Conservation (phyloP, 2,797 vertebrate species). For the Taenioides sp. region DNA sequence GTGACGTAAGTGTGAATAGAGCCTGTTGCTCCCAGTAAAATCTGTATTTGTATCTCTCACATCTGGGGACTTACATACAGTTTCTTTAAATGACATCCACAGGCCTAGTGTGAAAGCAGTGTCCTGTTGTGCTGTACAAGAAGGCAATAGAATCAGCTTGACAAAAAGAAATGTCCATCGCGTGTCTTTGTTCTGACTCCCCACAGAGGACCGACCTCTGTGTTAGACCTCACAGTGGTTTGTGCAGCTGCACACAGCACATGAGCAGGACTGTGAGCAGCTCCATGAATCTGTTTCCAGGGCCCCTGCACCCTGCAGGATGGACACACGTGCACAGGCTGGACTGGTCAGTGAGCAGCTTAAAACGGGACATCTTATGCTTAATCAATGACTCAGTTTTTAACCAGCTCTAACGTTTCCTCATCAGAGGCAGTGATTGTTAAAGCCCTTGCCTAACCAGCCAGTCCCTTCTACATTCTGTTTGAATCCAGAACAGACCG, state of each 20-base stretch:
- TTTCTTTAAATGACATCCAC: too few relatives aligned
- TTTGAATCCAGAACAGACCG: too few relatives aligned
- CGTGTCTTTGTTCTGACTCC: neutral
- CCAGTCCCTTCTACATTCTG: too few relatives aligned
- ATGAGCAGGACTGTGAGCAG: neutral
- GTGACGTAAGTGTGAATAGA: too few relatives aligned
- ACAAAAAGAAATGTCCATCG: neutral
- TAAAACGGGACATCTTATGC: too few relatives aligned
- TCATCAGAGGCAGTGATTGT: neutral
- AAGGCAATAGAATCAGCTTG: neutral
- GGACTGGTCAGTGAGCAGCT: too few relatives aligned
- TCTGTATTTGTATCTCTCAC: too few relatives aligned
- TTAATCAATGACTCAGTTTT: too few relatives aligned
- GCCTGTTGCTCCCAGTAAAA: too few relatives aligned
- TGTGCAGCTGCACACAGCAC: conserved; percentile 47
- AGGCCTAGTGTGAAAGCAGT: too few relatives aligned
- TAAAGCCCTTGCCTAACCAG: too few relatives aligned
- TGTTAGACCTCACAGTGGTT: conserved; percentile 12
- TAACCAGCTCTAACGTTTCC: neutral
- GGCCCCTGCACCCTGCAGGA: neutral
- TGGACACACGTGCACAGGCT: neutral
- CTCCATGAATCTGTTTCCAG: conserved; percentile 12
- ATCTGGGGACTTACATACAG: too few relatives aligned
- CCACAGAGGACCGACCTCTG: neutral
- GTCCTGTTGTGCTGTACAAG: neutral